Conservation (phyloP, 2,797 vertebrate species). For the Borostomias antarcticus region DNA sequence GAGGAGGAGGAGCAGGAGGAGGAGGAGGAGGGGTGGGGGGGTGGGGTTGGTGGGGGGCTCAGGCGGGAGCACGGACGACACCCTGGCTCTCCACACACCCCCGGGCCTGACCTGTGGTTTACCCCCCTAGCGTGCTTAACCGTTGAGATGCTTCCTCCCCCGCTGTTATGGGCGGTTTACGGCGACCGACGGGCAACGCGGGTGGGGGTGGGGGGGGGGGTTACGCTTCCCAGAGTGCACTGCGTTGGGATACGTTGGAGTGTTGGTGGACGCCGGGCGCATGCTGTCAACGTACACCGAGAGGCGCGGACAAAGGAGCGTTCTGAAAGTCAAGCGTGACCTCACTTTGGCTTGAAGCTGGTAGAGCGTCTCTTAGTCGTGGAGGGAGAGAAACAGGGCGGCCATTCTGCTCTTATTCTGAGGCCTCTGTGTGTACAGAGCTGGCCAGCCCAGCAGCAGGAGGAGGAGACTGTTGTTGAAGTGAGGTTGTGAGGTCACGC, state of each 20-base stretch:
- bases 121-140: constrained; percentile 32
- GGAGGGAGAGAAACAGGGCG: constrained; percentile 29
- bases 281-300: constrained; percentile 21
- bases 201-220: no score
- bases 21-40: constrained; percentile 58
- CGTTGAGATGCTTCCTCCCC: constrained; percentile 5
- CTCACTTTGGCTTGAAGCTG: constrained; percentile 33
- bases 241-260: constrained; percentile 33
- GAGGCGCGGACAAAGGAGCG: constrained; percentile 45
- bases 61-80: constrained; percentile 16
- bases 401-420: constrained; percentile 49
- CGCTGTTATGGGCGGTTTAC: constrained; percentile 36
- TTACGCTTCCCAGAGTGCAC: constrained; percentile 44
- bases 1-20: constrained; percentile 60
- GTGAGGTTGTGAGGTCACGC: constrained; percentile 44
- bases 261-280: constrained; percentile 15
- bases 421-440: constrained; percentile 57
- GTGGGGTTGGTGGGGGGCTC: constrained; percentile 60
- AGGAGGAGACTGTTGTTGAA: constrained; percentile 52
- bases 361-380: constrained; percentile 46
- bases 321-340: constrained; percentile 29
- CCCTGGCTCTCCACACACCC: constrained; percentile 3
- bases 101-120: no score
- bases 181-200: constrained; percentile 51
- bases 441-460: constrained; percentile 42